These are phyloP conservation scores for Columba livia DNA, from an alignment of 2,113 vertebrate genomes.

Conservation along the genomic window DNA sequence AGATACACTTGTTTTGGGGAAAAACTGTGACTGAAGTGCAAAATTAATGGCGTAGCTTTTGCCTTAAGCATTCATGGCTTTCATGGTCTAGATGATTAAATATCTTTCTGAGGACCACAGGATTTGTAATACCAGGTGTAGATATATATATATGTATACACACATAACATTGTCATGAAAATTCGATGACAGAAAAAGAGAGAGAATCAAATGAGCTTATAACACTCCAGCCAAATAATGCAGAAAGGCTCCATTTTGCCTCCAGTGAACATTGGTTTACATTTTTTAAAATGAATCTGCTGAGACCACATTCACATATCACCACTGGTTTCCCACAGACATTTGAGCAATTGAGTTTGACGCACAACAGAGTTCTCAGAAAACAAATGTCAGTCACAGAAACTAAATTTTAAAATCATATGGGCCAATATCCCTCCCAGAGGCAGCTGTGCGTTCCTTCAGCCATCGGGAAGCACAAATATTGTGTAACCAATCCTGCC, in stretches of 20 bases:
- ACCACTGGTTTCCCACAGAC: slow-evolving; percentile 42
- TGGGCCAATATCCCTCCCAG: not conserved
- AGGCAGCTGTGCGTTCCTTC: not conserved
- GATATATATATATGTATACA: not conserved
- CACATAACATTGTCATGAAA: not conserved
- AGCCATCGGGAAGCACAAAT: not conserved
- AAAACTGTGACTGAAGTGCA: not conserved
- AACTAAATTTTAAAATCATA: slow-evolving; percentile 3
- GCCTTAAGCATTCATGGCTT: not conserved
- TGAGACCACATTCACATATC: slow-evolving; percentile 14
- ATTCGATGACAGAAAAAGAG: not conserved
- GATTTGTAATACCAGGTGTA: not conserved
- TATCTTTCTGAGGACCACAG: not conserved
- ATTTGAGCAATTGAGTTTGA: slow-evolving; percentile 47
- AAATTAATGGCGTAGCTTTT: slow-evolving; percentile 13
- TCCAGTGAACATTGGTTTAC: not conserved
- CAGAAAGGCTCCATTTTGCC: slow-evolving; percentile 20
- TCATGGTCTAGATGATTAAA: not conserved
- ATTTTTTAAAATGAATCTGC: not conserved
- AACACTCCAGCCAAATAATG: slow-evolving; percentile 18
- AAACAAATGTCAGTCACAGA: slow-evolving; percentile 7
- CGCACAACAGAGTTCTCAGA: slow-evolving; percentile 19
- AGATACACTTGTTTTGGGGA: not conserved
- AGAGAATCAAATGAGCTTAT: not conserved
- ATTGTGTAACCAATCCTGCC: not conserved